Evolutionary conservation across 2,888 invertebrate genomes (phyloP), one percentile per base, ranked within the genome.

Genomic region (Cephalotes varians): DNA sequence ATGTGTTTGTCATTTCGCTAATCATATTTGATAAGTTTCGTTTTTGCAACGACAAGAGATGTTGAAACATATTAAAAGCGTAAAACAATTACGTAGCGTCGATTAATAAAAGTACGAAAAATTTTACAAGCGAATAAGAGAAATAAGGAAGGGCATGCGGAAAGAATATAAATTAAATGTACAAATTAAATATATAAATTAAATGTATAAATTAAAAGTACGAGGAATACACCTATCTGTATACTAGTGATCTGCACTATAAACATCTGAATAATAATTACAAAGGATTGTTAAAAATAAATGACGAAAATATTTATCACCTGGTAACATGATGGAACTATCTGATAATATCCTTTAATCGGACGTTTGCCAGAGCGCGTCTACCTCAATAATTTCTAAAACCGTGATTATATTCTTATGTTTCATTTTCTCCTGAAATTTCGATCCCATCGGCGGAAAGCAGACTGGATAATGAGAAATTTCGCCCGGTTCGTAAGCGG

Each of bases 381-480:
- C 18, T 18, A 21, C 2, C 62, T 49, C 7, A 25, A 44, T 56
- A 44, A 56, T 56, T 79, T 44, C 56, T 34, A 21, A 54, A 28
- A 69, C 31, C 18, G 77, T 44, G 44, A 76, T 54, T 65, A 54
- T 65, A 54, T 40, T 76, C 40, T 25, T 56, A 10, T 58, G 56
- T 79, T 71, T 40, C 34, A 44, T 47, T 34, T 69, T 56, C 56
- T 34, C 34, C 34, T 34, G 44, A 79, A 69, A 79, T 71, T 56
- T 71, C 77, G 77, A 79, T 79, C 69, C 77, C 65, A 69, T 34
- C 71, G 60, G 71, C 69, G 40, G 21, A 56, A 71, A 79, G 56
- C 25, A 21, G 51, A 79, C 71, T 58, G 71, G 56, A 58, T 79
- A 79, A 79, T 79, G 71, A 79, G 77, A 69, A 79, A 79, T 79